Conservation (phyloP, 2,797 vertebrate genomes). For the Gephyroberyx darwinii region DNA sequence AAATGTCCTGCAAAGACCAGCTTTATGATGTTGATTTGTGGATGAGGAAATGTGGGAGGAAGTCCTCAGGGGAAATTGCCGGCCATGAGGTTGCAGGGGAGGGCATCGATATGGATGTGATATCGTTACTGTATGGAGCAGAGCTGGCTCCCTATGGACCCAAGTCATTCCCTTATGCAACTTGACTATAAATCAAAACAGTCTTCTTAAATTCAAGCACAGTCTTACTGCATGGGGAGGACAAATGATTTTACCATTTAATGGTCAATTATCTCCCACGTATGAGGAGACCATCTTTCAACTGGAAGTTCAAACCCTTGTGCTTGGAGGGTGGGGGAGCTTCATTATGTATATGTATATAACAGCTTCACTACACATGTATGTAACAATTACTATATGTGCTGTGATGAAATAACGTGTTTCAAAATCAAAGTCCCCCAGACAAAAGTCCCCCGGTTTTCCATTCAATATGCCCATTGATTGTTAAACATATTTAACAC, state of each 20-base stretch:
- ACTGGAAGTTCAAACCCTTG: no score
- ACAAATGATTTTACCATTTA: background rate
- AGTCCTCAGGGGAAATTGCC: conserved; percentile 25
- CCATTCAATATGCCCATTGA: no score
- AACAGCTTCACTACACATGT: no score
- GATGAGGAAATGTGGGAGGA: conserved; percentile 23
- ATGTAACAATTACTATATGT: no score
- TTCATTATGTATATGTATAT: no score
- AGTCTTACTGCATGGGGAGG: background rate
- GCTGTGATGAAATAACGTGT: no score
- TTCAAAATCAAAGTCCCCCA: no score
- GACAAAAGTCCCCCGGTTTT: no score
- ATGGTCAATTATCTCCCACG: no score
- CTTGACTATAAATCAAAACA: conserved; percentile 23
- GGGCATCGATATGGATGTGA: conserved; percentile 40
- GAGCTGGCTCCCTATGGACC: conserved; percentile 17
- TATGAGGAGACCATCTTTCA: no score
- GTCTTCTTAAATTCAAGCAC: conserved; percentile 1
- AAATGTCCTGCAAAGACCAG: conserved; percentile 32
- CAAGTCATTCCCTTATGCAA: conserved; percentile 29
- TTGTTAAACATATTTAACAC: no score
- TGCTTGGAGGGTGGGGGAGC: no score
- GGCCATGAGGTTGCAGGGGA: conserved; percentile 14
- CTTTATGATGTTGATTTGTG: conserved; percentile 29
- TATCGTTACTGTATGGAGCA: conserved; percentile 22